Evolutionary conservation across 30 jellyfish, hydroid and myxozoan genomes (phyloP).

Genomic region (Pelagia noctiluca): DNA sequence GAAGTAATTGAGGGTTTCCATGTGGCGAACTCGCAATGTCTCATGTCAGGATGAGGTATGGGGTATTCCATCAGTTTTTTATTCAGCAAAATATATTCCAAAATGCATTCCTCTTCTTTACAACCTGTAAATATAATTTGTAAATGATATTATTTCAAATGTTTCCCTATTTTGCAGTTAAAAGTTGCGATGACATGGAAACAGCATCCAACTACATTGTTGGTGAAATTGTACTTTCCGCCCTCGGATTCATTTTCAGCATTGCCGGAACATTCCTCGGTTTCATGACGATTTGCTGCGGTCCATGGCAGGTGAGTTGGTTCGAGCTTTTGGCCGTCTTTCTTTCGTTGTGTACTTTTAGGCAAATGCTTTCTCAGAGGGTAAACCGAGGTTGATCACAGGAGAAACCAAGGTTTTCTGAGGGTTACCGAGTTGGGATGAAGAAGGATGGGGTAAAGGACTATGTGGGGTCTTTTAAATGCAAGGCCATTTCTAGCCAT

Average conservation of each 20-base stretch:
- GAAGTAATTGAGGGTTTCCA: no score
- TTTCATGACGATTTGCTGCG: constrained; percentile 87
- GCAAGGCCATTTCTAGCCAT: no score
- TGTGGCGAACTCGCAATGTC: no score
- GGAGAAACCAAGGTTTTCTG: neutral
- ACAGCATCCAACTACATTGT: constrained; percentile 51
- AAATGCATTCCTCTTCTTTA: neutral
- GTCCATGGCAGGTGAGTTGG: constrained; percentile 84
- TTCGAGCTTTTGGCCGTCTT: neutral
- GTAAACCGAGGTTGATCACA: neutral
- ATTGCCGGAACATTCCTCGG: constrained; percentile 74
- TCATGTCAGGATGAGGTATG: no score
- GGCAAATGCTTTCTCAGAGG: neutral
- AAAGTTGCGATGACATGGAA: constrained; percentile 64
- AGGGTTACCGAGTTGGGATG: neutral
- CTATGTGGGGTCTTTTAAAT: neutral
- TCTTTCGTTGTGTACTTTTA: neutral
- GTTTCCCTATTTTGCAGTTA: constrained; percentile 24
- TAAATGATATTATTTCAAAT: neutral
- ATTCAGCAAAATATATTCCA: no score
- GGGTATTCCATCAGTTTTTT: no score
- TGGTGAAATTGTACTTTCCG: constrained; percentile 71
- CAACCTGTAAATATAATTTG: neutral
- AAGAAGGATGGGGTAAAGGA: neutral
- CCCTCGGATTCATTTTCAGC: constrained; percentile 66